Conservation (phyloP, 30 jellyfish, hydroid and myxozoan species). For the Sanderia malayensis region DNA sequence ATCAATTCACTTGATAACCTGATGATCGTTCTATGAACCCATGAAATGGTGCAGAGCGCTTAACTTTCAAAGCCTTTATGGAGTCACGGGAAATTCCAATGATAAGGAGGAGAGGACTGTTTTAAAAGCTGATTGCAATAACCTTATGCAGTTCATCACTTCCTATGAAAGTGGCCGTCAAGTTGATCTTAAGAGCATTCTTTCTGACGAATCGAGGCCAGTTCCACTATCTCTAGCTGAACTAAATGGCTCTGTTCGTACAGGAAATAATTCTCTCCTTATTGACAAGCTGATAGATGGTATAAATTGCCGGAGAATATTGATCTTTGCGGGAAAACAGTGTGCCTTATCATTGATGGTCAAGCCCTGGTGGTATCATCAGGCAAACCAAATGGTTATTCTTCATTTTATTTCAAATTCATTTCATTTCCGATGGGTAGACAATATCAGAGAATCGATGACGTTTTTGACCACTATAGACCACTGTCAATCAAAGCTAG, state of each 20-base stretch:
- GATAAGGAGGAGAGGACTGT: no score
- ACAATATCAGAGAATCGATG: no score
- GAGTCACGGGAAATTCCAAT: no score
- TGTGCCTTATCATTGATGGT: constrained; percentile 16
- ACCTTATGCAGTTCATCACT: no score
- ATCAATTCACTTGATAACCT: constrained; percentile 1
- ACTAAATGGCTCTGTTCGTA: constrained; percentile 17
- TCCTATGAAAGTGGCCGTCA: no score
- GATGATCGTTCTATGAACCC: background rate
- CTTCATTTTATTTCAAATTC: no score
- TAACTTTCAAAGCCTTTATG: no score
- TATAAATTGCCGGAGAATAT: constrained; percentile 19
- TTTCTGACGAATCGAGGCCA: constrained; percentile 11
- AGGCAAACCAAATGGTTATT: constrained; percentile 5
- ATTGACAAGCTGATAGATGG: constrained; percentile 15
- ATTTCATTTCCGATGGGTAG: no score
- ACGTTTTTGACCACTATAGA: no score
- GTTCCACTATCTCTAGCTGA: constrained; percentile 26
- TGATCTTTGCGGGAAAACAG: constrained; percentile 7
- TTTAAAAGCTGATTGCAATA: no score
- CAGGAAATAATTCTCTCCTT: constrained; percentile 16
- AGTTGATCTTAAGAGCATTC: background rate
- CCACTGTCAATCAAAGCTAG: no score
- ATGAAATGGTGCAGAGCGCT: no score
- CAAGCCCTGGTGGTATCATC: constrained; percentile 17